These are phyloP conservation scores for Capreolus pygargus DNA, from an alignment of 2,113 vertebrate species.

Conservation along the genomic window DNA sequence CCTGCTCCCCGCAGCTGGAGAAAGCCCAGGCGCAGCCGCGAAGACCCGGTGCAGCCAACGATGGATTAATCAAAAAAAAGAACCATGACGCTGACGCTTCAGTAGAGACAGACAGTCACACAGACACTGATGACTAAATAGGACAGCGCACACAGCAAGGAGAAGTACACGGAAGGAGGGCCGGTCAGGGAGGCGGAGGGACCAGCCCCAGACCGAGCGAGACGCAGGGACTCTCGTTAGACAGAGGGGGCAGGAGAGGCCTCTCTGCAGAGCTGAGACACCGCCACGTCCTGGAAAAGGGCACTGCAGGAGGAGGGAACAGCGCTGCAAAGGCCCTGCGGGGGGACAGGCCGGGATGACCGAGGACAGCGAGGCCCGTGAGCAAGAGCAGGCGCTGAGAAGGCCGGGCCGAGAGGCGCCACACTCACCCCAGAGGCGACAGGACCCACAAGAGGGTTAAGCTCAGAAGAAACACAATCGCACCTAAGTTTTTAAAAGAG, in stretches of 20 bases:
- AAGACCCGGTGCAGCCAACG: fast-evolving
- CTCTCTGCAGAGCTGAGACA: not conserved
- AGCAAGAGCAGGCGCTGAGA: fast-evolving
- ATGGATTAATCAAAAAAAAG: not conserved
- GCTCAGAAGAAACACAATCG: not conserved
- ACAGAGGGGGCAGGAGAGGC: not conserved
- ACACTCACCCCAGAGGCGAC: not conserved
- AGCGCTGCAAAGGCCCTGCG: not conserved
- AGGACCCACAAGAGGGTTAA: not conserved
- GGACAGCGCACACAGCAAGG: not conserved
- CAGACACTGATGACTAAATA: not conserved
- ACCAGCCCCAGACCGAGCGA: not conserved
- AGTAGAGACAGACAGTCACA: not conserved
- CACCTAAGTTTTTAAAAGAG: not conserved
- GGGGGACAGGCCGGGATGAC: not conserved
- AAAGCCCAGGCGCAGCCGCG: not conserved
- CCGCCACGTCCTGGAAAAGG: not conserved
- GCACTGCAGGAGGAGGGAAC: not conserved
- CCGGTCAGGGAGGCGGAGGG: fast-evolving
- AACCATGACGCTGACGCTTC: not conserved
- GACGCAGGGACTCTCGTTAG: not conserved
- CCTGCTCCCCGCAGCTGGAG: not conserved
- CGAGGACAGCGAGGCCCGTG: not conserved
- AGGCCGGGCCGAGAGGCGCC: not conserved
- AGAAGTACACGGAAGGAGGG: not conserved